Base-by-base conservation (phyloP, 1,140 invertebrate genomes). In the Hylaeus anthracinus region DNA sequence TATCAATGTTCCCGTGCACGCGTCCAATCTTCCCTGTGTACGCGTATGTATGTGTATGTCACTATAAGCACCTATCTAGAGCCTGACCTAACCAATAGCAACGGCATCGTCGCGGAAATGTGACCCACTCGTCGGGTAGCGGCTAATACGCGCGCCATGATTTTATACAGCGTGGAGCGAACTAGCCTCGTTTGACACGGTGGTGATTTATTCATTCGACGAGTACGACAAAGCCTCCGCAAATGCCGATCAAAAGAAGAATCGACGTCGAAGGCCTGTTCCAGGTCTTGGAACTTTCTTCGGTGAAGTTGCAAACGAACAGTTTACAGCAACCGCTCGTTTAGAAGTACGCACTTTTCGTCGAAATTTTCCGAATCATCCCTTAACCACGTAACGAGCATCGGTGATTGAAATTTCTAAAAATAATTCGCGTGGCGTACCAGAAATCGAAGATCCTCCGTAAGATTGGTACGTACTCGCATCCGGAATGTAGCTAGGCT, bases 401-500 rank as follows among this genome's bases (percentile, higher is more conserved):
- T 10, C 8, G 5, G 10, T 15, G 3, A 3, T 37, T 8, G 15
- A 8, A 64, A 1, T 2, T 5, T 0, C 2, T 15, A 39, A 39
- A 37, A 41, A 65, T 53, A 37, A 63, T 56, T n/a, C 14, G 37
- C 41, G 26, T 72, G 26, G 0, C 41, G 43, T 48, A 56, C 10
- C 9, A 39, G 56, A 74, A 78, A 56, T 45, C 70, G 70, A 84
- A 56, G 37, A 39, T 45, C 43, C 66, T 58, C 58, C 37, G 37
- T 45, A 55, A 60, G 45, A 67, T 51, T 26, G 55, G n/a, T 53
- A 63, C 67, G 61, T 82, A 72, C 60, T 64, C 64, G 60, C 64
- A 82, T 79, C 83, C 75, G 67, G 82, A 80, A 80, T 84, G 77
- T 86, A 76, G 72, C 84, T 79, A 48, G 45, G 58, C 53, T 81